Percentiles rank a stretch among this genome's conserved stretches.
These are phyloP conservation scores for Macrosiphum euphorbiae DNA, from an alignment of 2,888 invertebrate species.

Conservation along the genomic window DNA sequence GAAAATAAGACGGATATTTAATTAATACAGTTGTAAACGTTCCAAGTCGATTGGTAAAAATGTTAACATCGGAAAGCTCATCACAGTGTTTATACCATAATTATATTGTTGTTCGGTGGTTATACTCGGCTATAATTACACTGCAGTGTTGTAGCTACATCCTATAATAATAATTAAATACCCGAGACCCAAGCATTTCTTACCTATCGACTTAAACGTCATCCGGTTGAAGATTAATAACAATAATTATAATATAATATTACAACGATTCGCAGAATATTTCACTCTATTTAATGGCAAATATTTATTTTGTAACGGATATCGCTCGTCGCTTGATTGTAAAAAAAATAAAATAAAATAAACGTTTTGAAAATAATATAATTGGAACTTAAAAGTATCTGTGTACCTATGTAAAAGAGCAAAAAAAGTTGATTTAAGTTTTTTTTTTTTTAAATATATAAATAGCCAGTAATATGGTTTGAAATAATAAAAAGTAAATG, in stretches of 20 bases:
- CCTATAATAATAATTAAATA: neutral
- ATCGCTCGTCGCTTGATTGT: no score
- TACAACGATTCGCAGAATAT: neutral
- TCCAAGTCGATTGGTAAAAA: neutral
- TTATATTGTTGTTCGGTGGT: neutral
- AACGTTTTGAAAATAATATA: no score
- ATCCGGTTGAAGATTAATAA: neutral
- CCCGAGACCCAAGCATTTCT: neutral
- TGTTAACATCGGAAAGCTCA: neutral
- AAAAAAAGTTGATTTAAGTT: no score
- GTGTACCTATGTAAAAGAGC: no score
- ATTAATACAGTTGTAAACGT: no score
- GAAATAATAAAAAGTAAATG: no score
- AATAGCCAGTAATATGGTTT: no score
- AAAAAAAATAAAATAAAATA: no score
- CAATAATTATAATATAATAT: neutral
- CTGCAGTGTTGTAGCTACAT: neutral
- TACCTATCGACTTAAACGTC: neutral
- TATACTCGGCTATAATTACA: neutral
- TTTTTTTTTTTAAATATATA: no score
- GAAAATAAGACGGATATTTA: no score
- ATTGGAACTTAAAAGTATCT: no score
- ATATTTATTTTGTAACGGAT: neutral
- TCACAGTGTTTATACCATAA: neutral
- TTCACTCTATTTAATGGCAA: neutral